These are phyloP conservation scores for Lochmaea crataegi DNA, from an alignment of 2,888 invertebrate genomes.

Conservation along the genomic window DNA sequence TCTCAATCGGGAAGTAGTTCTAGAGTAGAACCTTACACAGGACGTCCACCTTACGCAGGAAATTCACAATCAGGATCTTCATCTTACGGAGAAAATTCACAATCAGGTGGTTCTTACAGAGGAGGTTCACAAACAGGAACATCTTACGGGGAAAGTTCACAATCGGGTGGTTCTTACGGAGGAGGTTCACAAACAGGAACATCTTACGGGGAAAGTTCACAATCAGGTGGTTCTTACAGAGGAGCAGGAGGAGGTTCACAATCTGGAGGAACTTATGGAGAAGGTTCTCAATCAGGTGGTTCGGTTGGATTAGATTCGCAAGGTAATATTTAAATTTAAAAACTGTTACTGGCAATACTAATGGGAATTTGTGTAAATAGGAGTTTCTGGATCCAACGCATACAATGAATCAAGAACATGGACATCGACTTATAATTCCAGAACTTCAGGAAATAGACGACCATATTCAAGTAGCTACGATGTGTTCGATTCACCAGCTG, in stretches of 20 bases:
- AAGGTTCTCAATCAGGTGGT: constrained; percentile 16
- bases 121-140: neutral
- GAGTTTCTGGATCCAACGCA: constrained; percentile 11
- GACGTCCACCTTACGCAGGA: no score
- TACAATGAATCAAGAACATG: constrained; percentile 40
- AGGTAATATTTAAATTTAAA: constrained; percentile 1
- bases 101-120: constrained; percentile 30
- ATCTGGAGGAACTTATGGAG: constrained; percentile 35
- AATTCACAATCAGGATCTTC: constrained; percentile 28
- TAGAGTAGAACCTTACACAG: neutral
- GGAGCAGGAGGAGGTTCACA: constrained; percentile 12
- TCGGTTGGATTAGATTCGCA: neutral
- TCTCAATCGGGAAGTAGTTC: constrained; percentile 19
- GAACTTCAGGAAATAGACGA: constrained; percentile 51
- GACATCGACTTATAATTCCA: constrained; percentile 58
- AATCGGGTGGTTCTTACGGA: constrained; percentile 6
- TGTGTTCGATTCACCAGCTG: constrained; percentile 65
- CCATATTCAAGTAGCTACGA: constrained; percentile 66
- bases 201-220: constrained; percentile 16
- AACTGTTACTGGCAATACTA: constrained; percentile 44
- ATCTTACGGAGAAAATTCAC: constrained; percentile 18
- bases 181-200: constrained; percentile 28
- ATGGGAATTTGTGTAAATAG: constrained; percentile 57
- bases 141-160: no score
- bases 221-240: constrained; percentile 8